Conservation (phyloP, 2,797 vertebrate species). For the Tenualosa ilisha region DNA sequence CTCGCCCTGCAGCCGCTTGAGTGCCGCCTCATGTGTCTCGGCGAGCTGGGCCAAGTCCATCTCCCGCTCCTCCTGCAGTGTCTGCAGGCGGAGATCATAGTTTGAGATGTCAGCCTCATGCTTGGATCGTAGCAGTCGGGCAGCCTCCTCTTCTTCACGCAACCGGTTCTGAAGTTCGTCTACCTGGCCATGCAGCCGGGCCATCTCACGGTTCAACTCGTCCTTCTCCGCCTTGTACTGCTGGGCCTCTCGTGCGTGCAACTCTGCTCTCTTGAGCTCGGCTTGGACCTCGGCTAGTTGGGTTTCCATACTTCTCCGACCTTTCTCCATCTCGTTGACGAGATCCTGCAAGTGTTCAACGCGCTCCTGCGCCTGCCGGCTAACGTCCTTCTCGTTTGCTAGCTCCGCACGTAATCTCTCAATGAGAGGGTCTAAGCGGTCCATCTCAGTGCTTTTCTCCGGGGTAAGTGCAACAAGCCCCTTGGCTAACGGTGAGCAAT, state of each 20-base stretch:
- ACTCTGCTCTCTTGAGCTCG: slow-evolving; percentile 65
- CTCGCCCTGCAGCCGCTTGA: slow-evolving; percentile 51
- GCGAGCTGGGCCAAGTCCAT: slow-evolving; percentile 43
- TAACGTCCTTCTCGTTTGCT: slow-evolving; percentile 65
- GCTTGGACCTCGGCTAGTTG: slow-evolving; percentile 66
- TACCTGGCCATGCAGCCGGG: slow-evolving; percentile 58
- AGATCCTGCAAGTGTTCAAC: slow-evolving; percentile 71
- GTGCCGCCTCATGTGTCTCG: slow-evolving; percentile 57
- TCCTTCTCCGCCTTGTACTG: slow-evolving; percentile 77
- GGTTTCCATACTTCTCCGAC: slow-evolving; percentile 64
- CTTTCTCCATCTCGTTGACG: slow-evolving; percentile 62
- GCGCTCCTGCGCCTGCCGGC: slow-evolving; percentile 54
- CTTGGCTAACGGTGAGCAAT: not conserved
- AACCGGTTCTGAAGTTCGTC: slow-evolving; percentile 66
- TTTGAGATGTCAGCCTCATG: slow-evolving; percentile 54
- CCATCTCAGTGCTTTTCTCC: not conserved
- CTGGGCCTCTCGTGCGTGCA: slow-evolving; percentile 68
- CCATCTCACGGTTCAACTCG: slow-evolving; percentile 70
- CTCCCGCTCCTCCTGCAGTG: slow-evolving; percentile 60
- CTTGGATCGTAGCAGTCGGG: slow-evolving; percentile 48
- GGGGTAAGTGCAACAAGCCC: not conserved
- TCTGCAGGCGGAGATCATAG: slow-evolving; percentile 57
- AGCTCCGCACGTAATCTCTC: slow-evolving; percentile 67
- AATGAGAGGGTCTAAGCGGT: slow-evolving; percentile 44
- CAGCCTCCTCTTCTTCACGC: slow-evolving; percentile 58